A percentile compares a stretch with the other conserved stretches of the same genome.
phyloP scores from a whole-genome alignment of 2,888 invertebrate species.

The Doris montereyensis region DNA sequence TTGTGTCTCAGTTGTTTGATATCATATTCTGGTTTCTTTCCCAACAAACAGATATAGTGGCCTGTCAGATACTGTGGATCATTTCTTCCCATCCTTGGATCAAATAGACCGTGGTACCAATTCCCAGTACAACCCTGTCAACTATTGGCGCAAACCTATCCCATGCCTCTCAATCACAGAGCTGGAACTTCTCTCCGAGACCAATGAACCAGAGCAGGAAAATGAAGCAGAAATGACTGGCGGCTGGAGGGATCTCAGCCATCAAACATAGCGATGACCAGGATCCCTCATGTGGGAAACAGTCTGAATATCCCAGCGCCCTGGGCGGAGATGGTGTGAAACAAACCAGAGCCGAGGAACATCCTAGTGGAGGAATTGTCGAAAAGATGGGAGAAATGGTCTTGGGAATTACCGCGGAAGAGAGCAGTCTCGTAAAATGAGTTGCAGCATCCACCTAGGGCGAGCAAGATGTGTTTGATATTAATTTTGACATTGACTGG shows the following conservation, averaged over 20 bases:
- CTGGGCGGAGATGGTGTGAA: neutral
- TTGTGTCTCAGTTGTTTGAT: neutral
- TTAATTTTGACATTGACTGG: too few species aligned
- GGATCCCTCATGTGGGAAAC: neutral
- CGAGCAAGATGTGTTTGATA: too few species aligned
- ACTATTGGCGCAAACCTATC: slow-evolving; percentile 94
- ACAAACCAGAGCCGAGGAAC: neutral
- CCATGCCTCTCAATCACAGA: slow-evolving; percentile 69
- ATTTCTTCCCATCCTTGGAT: slow-evolving; percentile 85
- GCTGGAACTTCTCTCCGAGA: slow-evolving; percentile 14
- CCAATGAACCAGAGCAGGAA: slow-evolving; percentile 21
- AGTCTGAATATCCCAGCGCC: neutral
- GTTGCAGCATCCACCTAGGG: too few species aligned
- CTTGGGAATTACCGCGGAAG: neutral
- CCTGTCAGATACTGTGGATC: slow-evolving; percentile 95
- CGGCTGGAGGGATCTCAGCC: neutral
- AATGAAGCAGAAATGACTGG: slow-evolving; percentile 36
- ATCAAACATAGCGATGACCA: neutral
- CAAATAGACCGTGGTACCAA: slow-evolving; percentile 63
- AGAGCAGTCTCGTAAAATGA: neutral
- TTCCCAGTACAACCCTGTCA: slow-evolving; percentile 84
- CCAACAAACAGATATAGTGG: slow-evolving; percentile 93
- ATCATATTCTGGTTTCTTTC: slow-evolving; percentile 57
- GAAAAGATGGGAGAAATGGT: neutral
- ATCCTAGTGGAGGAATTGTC: neutral